A percentile compares a stretch with the other conserved stretches of the same genome.
These are phyloP conservation scores for Drosophila parabipectinata DNA, from an alignment of 1,140 invertebrate genomes.

Conservation along the genomic window DNA sequence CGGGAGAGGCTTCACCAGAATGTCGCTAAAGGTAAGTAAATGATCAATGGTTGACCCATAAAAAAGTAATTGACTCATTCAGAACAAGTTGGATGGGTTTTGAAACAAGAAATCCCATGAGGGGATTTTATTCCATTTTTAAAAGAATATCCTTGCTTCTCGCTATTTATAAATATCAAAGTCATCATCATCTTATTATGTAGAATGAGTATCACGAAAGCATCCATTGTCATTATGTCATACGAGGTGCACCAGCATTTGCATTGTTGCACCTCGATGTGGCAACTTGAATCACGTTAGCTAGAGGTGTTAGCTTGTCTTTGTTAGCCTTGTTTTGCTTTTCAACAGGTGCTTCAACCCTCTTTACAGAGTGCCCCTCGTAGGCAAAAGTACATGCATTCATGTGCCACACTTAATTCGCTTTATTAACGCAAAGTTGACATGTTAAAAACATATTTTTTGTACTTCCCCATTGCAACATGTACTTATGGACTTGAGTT, in stretches of 20 bases:
- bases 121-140: too few relatives aligned
- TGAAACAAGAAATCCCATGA: too few relatives aligned
- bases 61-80: conserved; percentile 20
- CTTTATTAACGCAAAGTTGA: conserved; percentile 63
- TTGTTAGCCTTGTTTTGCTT: conserved; percentile 13
- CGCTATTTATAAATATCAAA: conserved; percentile 37
- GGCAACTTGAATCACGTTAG: conserved; percentile 57
- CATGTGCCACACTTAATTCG: conserved; percentile 45
- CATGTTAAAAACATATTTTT: conserved; percentile 55
- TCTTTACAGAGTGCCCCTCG: conserved; percentile 18
- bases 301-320: conserved; percentile 47
- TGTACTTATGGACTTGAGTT: conserved; percentile 2
- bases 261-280: conserved; percentile 49
- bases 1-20: conserved; percentile 38
- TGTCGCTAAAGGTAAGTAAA: conserved; percentile 77
- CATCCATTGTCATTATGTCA: conserved; percentile 62
- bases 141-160: conserved; percentile 12
- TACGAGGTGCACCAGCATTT: conserved; percentile 53
- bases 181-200: conserved; percentile 29
- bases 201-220: conserved; percentile 19
- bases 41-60: conserved; percentile 57
- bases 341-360: conserved; percentile 60
- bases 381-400: neutral
- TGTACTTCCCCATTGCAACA: conserved; percentile 24
- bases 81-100: conserved; percentile 8